These are phyloP conservation scores for Lindbergichthys nudifrons DNA, from an alignment of 2,797 vertebrate species.

Conservation along the genomic window DNA sequence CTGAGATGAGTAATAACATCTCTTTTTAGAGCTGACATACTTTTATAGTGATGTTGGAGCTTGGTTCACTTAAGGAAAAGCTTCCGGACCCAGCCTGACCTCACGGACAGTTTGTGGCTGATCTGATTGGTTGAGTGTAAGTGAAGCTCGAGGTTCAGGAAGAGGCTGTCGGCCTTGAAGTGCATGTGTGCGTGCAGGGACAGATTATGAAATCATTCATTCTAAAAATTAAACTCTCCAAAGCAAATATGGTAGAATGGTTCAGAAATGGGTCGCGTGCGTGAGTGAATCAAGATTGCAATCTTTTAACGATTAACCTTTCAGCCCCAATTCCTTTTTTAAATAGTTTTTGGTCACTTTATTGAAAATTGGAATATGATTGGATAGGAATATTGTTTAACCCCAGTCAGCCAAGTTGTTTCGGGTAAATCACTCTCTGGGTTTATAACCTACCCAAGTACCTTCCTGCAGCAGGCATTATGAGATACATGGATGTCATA, in stretches of 20 bases:
- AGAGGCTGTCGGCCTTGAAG: slow-evolving; percentile 1
- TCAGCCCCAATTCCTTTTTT: background rate
- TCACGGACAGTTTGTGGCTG: background rate
- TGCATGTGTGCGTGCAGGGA: background rate
- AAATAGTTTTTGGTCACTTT: background rate
- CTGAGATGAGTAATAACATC: too few species aligned
- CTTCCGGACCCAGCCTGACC: background rate
- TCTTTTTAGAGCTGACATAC: too few species aligned
- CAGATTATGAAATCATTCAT: background rate
- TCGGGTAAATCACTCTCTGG: background rate
- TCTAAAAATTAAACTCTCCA: background rate
- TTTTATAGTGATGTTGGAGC: too few species aligned
- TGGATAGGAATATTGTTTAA: slow-evolving; percentile 1
- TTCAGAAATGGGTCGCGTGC: background rate
- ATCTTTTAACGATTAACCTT: background rate
- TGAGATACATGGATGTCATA: background rate
- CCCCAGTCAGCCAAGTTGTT: background rate
- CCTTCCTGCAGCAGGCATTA: background rate
- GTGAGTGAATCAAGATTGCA: background rate
- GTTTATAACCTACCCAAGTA: slow-evolving; percentile 4
- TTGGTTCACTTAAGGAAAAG: too few species aligned
- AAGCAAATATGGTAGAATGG: background rate
- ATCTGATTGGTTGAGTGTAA: background rate
- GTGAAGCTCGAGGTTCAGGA: background rate
- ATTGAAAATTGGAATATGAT: background rate